These are phyloP conservation scores for Pandion haliaetus DNA, from an alignment of 2,113 vertebrate species.

Conservation along the genomic window DNA sequence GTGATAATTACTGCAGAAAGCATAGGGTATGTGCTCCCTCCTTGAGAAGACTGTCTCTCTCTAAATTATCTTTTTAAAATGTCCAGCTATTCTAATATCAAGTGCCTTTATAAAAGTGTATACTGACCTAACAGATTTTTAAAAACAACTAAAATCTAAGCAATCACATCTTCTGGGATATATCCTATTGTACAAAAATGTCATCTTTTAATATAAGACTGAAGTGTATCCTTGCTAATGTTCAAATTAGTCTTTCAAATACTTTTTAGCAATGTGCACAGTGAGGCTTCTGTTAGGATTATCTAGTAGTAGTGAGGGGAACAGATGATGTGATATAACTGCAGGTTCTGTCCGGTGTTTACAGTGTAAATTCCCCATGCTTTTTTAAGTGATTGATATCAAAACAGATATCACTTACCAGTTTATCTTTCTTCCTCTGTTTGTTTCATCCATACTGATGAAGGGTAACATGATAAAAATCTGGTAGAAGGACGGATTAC, in stretches of 20 bases:
- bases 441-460: neutral
- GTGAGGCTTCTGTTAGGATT: neutral
- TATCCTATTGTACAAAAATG: neutral
- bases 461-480: neutral
- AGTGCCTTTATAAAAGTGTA: neutral
- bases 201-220: neutral
- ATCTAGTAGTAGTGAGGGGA: neutral
- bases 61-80: neutral
- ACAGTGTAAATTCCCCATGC: neutral
- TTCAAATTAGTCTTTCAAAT: neutral
- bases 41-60: neutral
- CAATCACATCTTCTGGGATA: neutral
- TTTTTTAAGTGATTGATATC: neutral
- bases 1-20: neutral
- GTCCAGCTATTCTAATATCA: neutral
- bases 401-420: neutral
- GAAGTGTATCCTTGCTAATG: neutral
- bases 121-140: neutral
- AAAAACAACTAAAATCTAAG: neutral
- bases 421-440: neutral
- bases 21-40: neutral
- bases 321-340: neutral
- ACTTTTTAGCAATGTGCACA: neutral
- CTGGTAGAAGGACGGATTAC: neutral
- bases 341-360: neutral